Conservation (phyloP, 1,140 invertebrate species). For the Aphelinus atriplicis region DNA sequence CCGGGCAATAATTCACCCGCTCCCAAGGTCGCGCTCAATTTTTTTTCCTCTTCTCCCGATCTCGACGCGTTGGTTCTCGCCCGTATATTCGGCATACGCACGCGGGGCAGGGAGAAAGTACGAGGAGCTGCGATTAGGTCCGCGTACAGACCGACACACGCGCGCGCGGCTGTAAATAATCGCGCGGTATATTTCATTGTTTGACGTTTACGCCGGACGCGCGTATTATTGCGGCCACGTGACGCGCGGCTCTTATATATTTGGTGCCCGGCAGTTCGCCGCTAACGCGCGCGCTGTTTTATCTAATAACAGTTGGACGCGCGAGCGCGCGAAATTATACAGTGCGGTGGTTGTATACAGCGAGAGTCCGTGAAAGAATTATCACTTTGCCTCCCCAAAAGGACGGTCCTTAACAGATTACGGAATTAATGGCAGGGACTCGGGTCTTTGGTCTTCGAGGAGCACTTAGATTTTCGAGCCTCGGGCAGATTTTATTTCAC, state of each 20-base stretch:
- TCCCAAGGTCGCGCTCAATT: constrained; percentile 23
- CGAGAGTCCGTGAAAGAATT: constrained; percentile 17
- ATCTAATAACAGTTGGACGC: constrained; percentile 25
- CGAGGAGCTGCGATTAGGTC: no score
- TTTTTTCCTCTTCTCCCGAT: not conserved
- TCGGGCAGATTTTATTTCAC: no score
- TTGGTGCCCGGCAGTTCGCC: not conserved
- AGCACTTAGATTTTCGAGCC: no score
- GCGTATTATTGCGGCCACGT: constrained; percentile 14
- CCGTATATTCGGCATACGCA: not conserved
- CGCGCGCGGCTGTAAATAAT: constrained; percentile 20
- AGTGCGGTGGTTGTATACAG: no score
- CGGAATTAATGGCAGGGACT: no score
- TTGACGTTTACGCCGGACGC: constrained; percentile 16
- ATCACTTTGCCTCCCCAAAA: not conserved
- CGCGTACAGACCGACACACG: not conserved
- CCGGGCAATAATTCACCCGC: not conserved
- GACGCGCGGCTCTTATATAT: constrained; percentile 22
- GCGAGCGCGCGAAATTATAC: not conserved
- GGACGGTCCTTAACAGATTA: no score
- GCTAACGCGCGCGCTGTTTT: constrained; percentile 17
- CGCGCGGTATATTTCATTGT: constrained; percentile 22
- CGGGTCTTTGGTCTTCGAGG: no score
- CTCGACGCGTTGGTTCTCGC: not conserved
- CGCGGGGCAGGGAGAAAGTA: no score